A percentile compares a stretch with the other conserved stretches of the same genome.
Conservation (phyloP, 1,140 invertebrate genomes). For the Heliconius himera region DNA sequence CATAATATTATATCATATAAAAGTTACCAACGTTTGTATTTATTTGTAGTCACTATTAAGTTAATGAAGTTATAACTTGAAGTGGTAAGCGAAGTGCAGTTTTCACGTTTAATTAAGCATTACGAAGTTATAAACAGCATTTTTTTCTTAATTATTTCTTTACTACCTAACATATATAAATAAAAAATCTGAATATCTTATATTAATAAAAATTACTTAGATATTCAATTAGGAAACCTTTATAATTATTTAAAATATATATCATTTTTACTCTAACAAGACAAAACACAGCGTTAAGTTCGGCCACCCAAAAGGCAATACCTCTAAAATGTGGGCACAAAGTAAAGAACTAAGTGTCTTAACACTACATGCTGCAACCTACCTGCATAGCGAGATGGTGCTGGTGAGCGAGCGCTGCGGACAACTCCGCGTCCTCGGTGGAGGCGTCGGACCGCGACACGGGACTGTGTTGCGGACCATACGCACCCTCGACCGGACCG, state of each 20-base stretch:
- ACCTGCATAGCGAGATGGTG: conserved; percentile 78
- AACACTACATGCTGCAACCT: not conserved
- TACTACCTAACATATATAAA: not conserved
- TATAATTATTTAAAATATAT: too few relatives aligned
- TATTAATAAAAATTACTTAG: too few relatives aligned
- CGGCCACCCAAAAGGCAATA: too few relatives aligned
- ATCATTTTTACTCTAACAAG: too few relatives aligned
- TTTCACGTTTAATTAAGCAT: conserved; percentile 1
- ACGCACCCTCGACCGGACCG: conserved; percentile 75
- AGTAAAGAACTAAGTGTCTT: not conserved
- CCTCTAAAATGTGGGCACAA: not conserved
- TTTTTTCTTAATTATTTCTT: not conserved
- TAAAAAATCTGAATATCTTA: not conserved
- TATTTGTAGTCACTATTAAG: not conserved
- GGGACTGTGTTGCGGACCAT: conserved; percentile 75
- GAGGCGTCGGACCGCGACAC: conserved; percentile 77
- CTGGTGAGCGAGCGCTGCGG: conserved; percentile 73
- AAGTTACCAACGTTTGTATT: not conserved
- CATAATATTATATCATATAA: too few relatives aligned
- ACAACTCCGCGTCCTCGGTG: conserved; percentile 76
- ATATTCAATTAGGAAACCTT: too few relatives aligned
- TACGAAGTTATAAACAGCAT: not conserved
- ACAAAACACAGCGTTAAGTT: too few relatives aligned
- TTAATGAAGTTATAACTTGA: not conserved
- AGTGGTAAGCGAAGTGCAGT: conserved; percentile 1